Percentiles rank a stretch among this genome's conserved stretches.
Evolutionary conservation across 2,797 vertebrate genomes (phyloP).

Genomic region (Alauda arvensis): DNA sequence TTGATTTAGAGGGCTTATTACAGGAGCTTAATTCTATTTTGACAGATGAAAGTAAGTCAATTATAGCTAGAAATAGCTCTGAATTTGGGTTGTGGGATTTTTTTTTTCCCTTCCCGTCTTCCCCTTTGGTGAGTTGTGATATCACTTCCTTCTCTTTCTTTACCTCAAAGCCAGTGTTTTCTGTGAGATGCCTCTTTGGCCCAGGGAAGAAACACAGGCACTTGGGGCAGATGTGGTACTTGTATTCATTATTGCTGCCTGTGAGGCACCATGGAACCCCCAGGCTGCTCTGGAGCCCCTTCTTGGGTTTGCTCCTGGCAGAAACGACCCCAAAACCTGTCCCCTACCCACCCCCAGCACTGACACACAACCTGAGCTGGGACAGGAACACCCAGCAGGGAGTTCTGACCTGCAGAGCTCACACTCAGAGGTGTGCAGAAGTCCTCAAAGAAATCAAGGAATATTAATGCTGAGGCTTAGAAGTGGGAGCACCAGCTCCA

Average conservation of each 20-base stretch:
- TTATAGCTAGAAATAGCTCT: slow-evolving; percentile 66
- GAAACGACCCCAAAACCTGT: neutral
- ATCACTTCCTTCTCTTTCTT: neutral
- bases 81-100: neutral
- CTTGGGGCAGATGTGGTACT: neutral
- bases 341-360: neutral
- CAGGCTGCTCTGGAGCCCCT: neutral
- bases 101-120: neutral
- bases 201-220: neutral
- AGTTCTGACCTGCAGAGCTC: neutral
- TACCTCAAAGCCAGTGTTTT: neutral
- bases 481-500: neutral
- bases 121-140: neutral
- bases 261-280: accelerated
- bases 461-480: neutral
- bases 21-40: slow-evolving; percentile 71
- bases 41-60: slow-evolving; percentile 70
- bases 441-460: neutral
- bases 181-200: neutral
- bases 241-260: neutral
- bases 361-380: neutral
- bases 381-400: neutral
- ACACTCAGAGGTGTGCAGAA: neutral
- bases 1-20: slow-evolving; percentile 75
- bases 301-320: neutral